Percentiles rank a stretch among this genome's conserved stretches.
Conservation (phyloP, 2,797 vertebrate species). For the Sebastes taczanowskii region DNA sequence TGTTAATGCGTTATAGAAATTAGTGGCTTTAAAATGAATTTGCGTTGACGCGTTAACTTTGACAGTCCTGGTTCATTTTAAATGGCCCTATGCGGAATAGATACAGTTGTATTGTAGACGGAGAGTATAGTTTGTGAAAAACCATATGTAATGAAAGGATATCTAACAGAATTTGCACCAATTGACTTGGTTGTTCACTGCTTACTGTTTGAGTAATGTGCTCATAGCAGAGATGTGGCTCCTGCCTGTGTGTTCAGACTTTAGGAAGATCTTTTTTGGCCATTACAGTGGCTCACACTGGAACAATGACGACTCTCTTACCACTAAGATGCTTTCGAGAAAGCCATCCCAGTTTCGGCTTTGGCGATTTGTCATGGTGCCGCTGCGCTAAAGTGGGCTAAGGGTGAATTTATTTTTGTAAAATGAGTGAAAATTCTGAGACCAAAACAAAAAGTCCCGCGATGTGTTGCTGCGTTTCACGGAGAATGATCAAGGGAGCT, state of each 20-base stretch:
- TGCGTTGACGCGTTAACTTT: too few relatives aligned
- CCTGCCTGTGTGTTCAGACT: conserved; percentile 2
- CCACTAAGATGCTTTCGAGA: conserved; percentile 38
- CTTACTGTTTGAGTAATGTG: background rate
- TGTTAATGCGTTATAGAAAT: too few relatives aligned
- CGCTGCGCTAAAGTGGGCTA: conserved; percentile 11
- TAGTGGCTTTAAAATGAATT: too few relatives aligned
- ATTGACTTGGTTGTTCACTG: background rate
- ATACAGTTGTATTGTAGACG: background rate
- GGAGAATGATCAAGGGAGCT: conserved; percentile 40
- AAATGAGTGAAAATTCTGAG: conserved; percentile 33
- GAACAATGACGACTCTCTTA: conserved; percentile 26
- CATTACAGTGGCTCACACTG: conserved; percentile 29
- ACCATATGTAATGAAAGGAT: background rate
- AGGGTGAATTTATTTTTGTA: background rate
- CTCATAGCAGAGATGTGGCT: background rate
- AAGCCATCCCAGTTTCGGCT: conserved; percentile 32
- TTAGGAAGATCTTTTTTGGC: conserved; percentile 6
- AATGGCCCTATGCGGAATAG: background rate
- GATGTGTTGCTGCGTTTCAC: conserved; percentile 20
- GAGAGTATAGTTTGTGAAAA: background rate
- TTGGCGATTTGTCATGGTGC: conserved; percentile 43
- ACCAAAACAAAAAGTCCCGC: conserved; percentile 36
- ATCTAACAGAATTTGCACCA: background rate
- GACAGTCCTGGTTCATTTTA: background rate